Conservation (phyloP, 1,140 invertebrate genomes). For the Ostrea edulis region DNA sequence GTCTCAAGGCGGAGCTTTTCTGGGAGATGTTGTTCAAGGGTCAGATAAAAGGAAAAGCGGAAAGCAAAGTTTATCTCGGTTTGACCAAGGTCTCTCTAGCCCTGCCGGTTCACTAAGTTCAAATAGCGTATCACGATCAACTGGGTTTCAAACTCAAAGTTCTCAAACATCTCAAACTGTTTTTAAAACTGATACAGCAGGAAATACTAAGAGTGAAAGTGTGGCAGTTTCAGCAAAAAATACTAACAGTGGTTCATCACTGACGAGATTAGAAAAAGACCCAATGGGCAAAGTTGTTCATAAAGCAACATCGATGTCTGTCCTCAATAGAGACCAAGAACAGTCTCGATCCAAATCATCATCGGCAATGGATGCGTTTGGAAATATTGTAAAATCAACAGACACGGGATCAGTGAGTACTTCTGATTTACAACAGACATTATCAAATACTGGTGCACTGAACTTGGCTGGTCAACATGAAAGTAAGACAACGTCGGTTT, state of each 20-base stretch:
- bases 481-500: background rate
- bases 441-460: background rate
- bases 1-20: conserved; percentile 6
- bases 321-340: background rate
- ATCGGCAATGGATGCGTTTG: background rate
- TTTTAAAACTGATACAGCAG: background rate
- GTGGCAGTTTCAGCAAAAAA: background rate
- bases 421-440: background rate
- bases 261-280: background rate
- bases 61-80: background rate
- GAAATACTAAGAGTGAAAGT: background rate
- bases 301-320: background rate
- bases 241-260: background rate
- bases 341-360: background rate
- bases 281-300: background rate
- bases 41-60: background rate
- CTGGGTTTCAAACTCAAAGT: background rate
- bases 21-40: conserved; percentile 19
- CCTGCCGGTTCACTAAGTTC: conserved; percentile 6
- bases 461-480: background rate
- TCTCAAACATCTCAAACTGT: background rate
- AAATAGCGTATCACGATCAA: background rate
- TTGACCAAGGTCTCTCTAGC: background rate
- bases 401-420: background rate
- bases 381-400: background rate